phyloP scores from a whole-genome alignment of 2,797 vertebrate species.

The Diplodus sargus region DNA sequence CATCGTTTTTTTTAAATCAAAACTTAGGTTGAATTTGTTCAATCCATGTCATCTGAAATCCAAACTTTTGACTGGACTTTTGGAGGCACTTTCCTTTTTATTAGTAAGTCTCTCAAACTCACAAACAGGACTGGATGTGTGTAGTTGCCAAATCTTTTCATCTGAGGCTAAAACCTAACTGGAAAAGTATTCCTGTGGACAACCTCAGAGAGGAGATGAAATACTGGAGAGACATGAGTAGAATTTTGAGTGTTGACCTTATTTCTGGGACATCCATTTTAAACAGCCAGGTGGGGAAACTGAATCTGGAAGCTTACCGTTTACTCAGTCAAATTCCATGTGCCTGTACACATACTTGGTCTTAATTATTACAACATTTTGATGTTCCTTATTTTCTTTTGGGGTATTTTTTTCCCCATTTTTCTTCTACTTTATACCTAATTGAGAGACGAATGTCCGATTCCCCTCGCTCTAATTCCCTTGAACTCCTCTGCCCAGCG shows the following conservation, averaged over 20 bases:
- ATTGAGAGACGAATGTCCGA: background rate
- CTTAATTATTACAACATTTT: background rate
- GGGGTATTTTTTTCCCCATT: background rate
- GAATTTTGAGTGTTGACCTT: slow-evolving; percentile 37
- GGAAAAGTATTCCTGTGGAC: slow-evolving; percentile 45
- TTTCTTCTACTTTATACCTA: background rate
- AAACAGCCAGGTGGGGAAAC: slow-evolving; percentile 22
- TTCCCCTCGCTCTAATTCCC: background rate
- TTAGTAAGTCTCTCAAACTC: slow-evolving; percentile 23
- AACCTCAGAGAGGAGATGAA: slow-evolving; percentile 30
- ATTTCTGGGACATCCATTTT: slow-evolving; percentile 27
- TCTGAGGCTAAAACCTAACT: slow-evolving; percentile 22
- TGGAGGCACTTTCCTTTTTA: background rate
- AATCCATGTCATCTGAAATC: background rate
- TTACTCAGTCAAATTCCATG: background rate
- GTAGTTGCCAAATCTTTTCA: slow-evolving; percentile 14
- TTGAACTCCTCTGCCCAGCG: too few relatives aligned
- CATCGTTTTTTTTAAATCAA: background rate
- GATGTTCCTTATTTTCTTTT: background rate
- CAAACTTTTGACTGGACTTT: background rate
- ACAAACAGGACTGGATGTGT: slow-evolving; percentile 34
- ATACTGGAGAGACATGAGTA: slow-evolving; percentile 16
- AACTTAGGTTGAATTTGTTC: background rate
- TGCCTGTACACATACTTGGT: background rate
- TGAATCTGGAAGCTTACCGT: slow-evolving; percentile 4